A percentile compares a stretch with the other conserved stretches of the same genome.
Conservation (phyloP, 1,140 invertebrate species). For the Papilio glaucus region DNA sequence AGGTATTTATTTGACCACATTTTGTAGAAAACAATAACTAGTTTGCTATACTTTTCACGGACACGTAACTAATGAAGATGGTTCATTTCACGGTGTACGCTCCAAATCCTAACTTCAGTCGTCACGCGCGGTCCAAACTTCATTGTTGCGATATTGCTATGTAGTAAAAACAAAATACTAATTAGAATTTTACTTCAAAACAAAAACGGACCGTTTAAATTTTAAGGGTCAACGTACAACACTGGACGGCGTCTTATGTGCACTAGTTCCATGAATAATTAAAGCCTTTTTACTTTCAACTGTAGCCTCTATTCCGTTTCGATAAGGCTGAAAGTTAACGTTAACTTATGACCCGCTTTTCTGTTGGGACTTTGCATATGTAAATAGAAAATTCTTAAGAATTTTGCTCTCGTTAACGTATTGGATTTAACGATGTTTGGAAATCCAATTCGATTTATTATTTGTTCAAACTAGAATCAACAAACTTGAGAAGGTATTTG, state of each 20-base stretch:
- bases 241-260: constrained; percentile 59
- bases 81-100: constrained; percentile 47
- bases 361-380: constrained; percentile 9
- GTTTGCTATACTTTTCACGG: constrained; percentile 42
- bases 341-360: background rate
- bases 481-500: background rate
- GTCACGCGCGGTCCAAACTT: constrained; percentile 41
- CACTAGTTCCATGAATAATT: constrained; percentile 62
- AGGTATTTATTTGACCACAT: constrained; percentile 6
- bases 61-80: constrained; percentile 16
- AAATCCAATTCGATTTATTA: constrained; percentile 7
- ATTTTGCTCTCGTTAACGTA: constrained; percentile 48
- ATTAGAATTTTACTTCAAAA: constrained; percentile 52
- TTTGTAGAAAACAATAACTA: constrained; percentile 2
- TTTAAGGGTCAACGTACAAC: constrained; percentile 58
- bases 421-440: constrained; percentile 46
- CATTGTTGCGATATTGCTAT: constrained; percentile 41
- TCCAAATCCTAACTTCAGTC: constrained; percentile 45
- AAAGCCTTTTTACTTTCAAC: constrained; percentile 16
- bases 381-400: constrained; percentile 51
- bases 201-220: constrained; percentile 58
- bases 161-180: constrained; percentile 52
- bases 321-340: constrained; percentile 1
- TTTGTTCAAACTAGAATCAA: constrained; percentile 15
- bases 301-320: constrained; percentile 19